Evolutionary conservation across 2,888 invertebrate species (phyloP).

Genomic region (Neoscelio sp.): DNA sequence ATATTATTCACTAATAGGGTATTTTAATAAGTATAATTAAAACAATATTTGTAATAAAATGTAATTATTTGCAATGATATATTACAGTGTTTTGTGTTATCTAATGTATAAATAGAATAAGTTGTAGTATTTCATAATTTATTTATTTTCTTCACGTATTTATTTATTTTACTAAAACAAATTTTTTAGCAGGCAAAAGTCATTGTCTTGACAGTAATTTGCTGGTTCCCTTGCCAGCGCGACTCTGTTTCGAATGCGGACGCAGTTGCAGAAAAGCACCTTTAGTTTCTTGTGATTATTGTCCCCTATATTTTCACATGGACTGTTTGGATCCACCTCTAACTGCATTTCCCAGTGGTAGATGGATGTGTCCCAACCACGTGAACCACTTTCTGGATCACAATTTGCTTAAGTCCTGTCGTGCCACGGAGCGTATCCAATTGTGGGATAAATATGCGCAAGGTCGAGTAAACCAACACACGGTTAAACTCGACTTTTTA

Average conservation of each 20-base stretch:
- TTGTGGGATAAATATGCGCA: constrained; percentile 93
- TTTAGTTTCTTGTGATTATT: constrained; percentile 96
- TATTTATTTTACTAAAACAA: no score
- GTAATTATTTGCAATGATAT: no score
- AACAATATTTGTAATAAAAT: no score
- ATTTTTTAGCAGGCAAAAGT: constrained; percentile 81
- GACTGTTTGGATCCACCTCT: constrained; percentile 98
- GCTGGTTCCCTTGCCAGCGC: constrained; percentile 91
- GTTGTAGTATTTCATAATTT: background rate
- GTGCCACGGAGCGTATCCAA: constrained; percentile 94
- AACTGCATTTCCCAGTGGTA: constrained; percentile 92
- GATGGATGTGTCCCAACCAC: constrained; percentile 99
- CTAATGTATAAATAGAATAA: no score
- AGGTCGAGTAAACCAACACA: constrained; percentile 93
- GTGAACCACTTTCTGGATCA: constrained; percentile 95
- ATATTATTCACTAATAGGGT: no score
- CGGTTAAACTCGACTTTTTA: constrained; percentile 94
- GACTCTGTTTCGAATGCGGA: constrained; percentile 92
- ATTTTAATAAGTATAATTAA: no score
- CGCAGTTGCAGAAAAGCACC: constrained; percentile 93
- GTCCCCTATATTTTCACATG: constrained; percentile 94
- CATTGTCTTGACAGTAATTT: constrained; percentile 80
- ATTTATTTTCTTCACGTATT: no score
- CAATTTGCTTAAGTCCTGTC: constrained; percentile 91
- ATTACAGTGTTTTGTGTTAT: no score